Base-by-base conservation (phyloP, 1,140 invertebrate genomes). In the Vollenhovia emeryi region DNA sequence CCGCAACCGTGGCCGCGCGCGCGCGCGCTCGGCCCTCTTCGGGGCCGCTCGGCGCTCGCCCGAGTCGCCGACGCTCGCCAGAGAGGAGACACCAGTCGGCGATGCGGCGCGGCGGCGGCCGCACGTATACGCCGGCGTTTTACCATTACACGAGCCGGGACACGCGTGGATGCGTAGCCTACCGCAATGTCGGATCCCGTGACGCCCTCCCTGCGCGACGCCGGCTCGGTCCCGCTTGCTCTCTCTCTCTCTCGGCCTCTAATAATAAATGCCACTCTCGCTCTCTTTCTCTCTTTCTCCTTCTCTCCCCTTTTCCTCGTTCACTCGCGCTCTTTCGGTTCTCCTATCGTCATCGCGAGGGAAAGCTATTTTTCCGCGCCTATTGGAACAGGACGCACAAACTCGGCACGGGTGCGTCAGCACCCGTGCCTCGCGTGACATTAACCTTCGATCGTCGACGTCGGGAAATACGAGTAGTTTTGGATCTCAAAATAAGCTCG, bases 171-270 rank as follows among this genome's bases (percentile, higher is more conserved):
- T 89, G 90, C 92, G 91, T 91, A 93, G 91, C 93, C 93, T 94
- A 94, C 93, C 93, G 91, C 93, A 94, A 94, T 93, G 85, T 91
- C 80, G 75, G 64, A 48, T 57, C 66, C 24, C 57, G 84, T 86
- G 86, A 91, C 86, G 69, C 64, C 78, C 78, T 76, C 79, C 30
- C 83, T 69, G 40, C 76, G 11, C 71, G 40, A 11, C 40, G 40
- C 5, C 15, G 55, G 13, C 45, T 55, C 27, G 13, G 8, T 40
- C 24, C 43, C 43, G 59, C 55, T 43, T 15, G 36, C 62, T 15
- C 50, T 75, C 48, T 68, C 15, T 27, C 62, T 15, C 50, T 75
- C 48, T 68, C 15, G 21, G 40, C 55, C 33, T 80, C 78, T 80
- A 80, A 80, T 71, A 80, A 80, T 80, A 80, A 80, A 80, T 80